Evolutionary conservation across 1,140 invertebrate species (phyloP).

Genomic region (Sweltsa coloradensis): DNA sequence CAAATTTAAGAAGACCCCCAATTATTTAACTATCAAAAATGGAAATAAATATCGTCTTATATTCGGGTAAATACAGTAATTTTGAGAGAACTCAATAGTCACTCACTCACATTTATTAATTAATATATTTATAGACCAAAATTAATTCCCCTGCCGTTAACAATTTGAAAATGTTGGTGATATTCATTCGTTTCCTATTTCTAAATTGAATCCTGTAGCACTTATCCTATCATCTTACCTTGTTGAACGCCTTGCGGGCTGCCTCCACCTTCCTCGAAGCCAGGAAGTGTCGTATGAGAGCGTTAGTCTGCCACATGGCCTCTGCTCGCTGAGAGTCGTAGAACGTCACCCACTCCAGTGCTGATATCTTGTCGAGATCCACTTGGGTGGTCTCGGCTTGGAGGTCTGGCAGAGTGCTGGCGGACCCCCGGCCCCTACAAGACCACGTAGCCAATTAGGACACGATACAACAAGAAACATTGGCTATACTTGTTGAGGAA

Average conservation of each 20-base stretch:
- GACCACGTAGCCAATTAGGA: no score
- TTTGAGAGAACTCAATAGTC: no score
- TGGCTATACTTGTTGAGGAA: background rate
- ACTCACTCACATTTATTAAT: no score
- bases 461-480: background rate
- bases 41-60: no score
- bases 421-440: no score
- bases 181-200: no score
- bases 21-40: no score
- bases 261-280: constrained; percentile 50
- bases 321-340: constrained; percentile 65
- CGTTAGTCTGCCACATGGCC: constrained; percentile 73
- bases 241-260: constrained; percentile 51
- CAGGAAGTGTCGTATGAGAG: constrained; percentile 75
- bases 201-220: background rate
- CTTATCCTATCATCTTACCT: constrained; percentile 30
- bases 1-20: no score
- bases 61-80: no score
- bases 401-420: constrained; percentile 22
- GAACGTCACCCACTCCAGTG: constrained; percentile 79
- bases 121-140: no score
- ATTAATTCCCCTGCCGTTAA: no score
- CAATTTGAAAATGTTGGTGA: no score
- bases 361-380: constrained; percentile 64
- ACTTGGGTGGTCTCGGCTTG: constrained; percentile 35